A percentile compares a stretch with the other conserved stretches of the same genome.
phyloP scores from a whole-genome alignment of 2,888 invertebrate genomes.

The Trisateles emortualis region DNA sequence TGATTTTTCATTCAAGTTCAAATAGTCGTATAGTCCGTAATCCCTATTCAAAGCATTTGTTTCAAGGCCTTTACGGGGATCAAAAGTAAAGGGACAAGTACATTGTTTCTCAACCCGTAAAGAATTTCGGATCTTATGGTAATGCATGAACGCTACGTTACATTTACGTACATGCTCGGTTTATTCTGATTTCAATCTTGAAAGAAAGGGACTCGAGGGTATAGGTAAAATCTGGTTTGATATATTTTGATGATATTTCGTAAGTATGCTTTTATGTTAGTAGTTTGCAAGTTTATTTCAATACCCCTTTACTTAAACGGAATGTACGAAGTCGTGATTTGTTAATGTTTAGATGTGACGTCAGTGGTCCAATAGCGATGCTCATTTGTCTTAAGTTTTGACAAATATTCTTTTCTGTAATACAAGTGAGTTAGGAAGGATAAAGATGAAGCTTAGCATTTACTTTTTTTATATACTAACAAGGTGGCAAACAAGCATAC shows the following conservation, averaged over 20 bases:
- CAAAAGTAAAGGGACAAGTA: slow-evolving; percentile 35
- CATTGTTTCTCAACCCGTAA: slow-evolving; percentile 43
- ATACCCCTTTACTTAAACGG: neutral
- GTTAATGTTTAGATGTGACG: no score
- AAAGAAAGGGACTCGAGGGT: slow-evolving; percentile 3
- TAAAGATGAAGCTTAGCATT: no score
- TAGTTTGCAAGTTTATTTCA: neutral
- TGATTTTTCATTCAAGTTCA: neutral
- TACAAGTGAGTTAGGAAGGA: no score
- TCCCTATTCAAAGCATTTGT: slow-evolving; percentile 51
- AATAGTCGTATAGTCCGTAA: slow-evolving; percentile 42
- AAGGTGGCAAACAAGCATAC: no score
- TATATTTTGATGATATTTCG: slow-evolving; percentile 4
- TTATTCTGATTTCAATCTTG: slow-evolving; percentile 43
- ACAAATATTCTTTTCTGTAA: no score
- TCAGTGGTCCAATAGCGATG: no score
- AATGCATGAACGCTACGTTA: slow-evolving; percentile 34
- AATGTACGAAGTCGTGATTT: no score
- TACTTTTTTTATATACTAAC: no score
- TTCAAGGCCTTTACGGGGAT: slow-evolving; percentile 49
- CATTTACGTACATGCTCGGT: slow-evolving; percentile 40
- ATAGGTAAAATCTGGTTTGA: slow-evolving; percentile 4
- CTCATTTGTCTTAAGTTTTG: no score
- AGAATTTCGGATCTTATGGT: slow-evolving; percentile 35
- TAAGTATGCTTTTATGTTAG: neutral